Evolutionary conservation across 2,113 vertebrate species (phyloP), one percentile per base, ranked within the genome.

Genomic region (Gavialis gangeticus): DNA sequence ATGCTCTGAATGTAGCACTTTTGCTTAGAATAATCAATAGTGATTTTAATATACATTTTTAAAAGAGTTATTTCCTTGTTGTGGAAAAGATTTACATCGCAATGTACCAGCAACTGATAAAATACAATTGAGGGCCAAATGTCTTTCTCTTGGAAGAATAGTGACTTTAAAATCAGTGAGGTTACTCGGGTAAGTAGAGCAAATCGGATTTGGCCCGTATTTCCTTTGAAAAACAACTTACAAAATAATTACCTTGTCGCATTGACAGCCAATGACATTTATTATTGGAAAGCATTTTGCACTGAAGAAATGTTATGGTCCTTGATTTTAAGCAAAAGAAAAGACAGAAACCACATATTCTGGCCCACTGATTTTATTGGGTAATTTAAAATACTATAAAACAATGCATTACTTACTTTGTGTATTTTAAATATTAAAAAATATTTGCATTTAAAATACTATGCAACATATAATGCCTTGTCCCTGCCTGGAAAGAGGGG

Each of bases 51-150:
- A 96, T 66, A 90, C 90, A 89, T 95, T 88, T 77, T 14, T 3
- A 89, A 83, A 91, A 93, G 92, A 97, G 95, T 97, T 96, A 96
- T 97, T 97, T 95, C 91, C 95, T 96, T 95, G 90, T 95, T 96
- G 89, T 22, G 6, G 86, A 87, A 94, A 96, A 96, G 96, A 97
- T 97, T 95, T 92, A 97, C 96, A 96, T 94, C 90, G 84, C 80
- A 91, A 67, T 75, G 25, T 95, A 93, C 91, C 93, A 96, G 30
- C 87, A 94, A 75, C 58, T 89, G 93, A 93, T 91, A 95, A 94
- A 88, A 96, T 85, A 95, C 84, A 86, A 96, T 97, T 95, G 96
- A 95, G 90, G 95, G 93, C 96, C 89, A 95, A 97, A 96, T 94
- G 28, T 79, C 71, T 88, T 95, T 89, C n/a, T n/a, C 77, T 87